phyloP scores from a whole-genome alignment of 1,140 invertebrate genomes.

The Brachionus angularis region DNA sequence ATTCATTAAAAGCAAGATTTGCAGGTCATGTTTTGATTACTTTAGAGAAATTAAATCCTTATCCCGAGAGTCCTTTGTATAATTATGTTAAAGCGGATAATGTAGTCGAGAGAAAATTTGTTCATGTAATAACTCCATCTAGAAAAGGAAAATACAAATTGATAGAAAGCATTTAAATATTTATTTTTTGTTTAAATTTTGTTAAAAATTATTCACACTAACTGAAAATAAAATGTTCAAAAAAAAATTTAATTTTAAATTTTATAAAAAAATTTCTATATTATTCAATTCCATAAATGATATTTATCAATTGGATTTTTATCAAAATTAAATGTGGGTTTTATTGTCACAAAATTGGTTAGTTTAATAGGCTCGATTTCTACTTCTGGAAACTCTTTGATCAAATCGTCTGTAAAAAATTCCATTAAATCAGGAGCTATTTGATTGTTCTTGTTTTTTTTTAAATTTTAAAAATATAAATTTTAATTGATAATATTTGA shows the following conservation, averaged over 20 bases:
- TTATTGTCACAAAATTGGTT: conserved; percentile 1
- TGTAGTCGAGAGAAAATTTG: conserved; percentile 35
- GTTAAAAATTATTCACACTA: not conserved
- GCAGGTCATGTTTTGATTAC: conserved; percentile 41
- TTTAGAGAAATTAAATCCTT: conserved; percentile 32
- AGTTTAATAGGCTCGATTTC: not conserved
- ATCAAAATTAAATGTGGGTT: not conserved
- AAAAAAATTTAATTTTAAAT: not conserved
- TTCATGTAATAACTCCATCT: conserved; percentile 34
- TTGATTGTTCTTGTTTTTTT: not conserved
- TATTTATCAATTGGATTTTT: conserved; percentile 22
- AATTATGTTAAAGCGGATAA: conserved; percentile 11
- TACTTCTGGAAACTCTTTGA: conserved; percentile 36
- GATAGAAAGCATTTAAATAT: conserved; percentile 33
- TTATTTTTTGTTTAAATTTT: not conserved
- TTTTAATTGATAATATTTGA: too few relatives aligned
- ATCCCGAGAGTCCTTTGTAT: conserved; percentile 41
- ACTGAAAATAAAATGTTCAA: not conserved
- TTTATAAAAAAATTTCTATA: not conserved
- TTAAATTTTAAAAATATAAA: too few relatives aligned
- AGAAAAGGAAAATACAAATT: conserved; percentile 38
- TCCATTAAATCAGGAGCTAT: conserved; percentile 40
- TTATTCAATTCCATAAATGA: conserved; percentile 11
- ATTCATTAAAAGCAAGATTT: conserved; percentile 39
- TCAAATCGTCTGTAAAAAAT: conserved; percentile 31